Percentiles rank a stretch among this genome's conserved stretches.
These are phyloP conservation scores for Nyctibius grandis DNA, from an alignment of 2,797 vertebrate genomes.

Conservation along the genomic window DNA sequence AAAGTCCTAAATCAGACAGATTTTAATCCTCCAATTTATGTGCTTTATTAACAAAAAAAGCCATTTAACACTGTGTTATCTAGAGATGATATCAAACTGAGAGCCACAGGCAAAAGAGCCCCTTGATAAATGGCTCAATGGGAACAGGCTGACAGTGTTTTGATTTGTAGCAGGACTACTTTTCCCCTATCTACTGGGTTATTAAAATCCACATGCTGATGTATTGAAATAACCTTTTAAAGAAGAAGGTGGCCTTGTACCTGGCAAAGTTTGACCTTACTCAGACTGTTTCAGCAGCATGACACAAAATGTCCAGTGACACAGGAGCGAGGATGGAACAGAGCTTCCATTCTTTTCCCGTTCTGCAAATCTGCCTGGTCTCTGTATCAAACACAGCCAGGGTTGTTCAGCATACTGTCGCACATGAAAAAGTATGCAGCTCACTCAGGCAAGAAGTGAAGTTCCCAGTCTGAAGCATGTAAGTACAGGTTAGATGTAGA, in stretches of 20 bases:
- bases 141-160: background rate
- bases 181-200: background rate
- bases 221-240: conserved; percentile 16
- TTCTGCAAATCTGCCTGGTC: background rate
- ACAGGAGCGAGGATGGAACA: background rate
- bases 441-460: background rate
- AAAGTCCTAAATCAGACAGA: background rate
- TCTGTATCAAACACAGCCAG: background rate
- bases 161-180: background rate
- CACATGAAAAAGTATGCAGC: background rate
- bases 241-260: background rate
- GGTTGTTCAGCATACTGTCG: background rate
- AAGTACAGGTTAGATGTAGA: background rate
- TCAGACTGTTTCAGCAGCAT: background rate
- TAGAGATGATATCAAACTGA: background rate
- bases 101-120: background rate
- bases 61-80: background rate
- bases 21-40: background rate
- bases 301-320: background rate
- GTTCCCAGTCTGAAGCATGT: background rate
- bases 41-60: background rate
- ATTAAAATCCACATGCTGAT: background rate
- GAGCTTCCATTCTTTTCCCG: background rate
- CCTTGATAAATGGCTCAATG: background rate
- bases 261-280: background rate